Evolutionary conservation across 2,888 invertebrate species (phyloP).

Genomic region (Spodoptera littoralis): DNA sequence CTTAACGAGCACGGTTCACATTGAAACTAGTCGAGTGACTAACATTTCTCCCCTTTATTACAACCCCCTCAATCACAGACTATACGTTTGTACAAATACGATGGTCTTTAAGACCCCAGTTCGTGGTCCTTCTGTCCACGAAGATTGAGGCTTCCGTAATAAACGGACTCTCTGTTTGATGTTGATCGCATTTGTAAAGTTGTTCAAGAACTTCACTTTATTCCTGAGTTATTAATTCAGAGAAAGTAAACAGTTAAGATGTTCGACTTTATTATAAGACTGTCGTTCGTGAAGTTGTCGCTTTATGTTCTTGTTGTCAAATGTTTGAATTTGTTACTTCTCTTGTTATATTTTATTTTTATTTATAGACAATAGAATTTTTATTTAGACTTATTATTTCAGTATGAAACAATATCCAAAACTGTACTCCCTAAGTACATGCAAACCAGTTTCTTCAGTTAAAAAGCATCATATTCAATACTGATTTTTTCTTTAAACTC

Average conservation of each 20-base stretch:
- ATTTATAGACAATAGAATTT: not conserved
- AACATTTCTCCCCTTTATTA: constrained; percentile 47
- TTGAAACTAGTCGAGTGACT: constrained; percentile 32
- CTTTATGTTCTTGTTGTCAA: not conserved
- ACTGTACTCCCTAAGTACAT: too few species aligned
- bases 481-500: constrained; percentile 10
- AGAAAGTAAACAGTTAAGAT: constrained; percentile 10
- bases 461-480: constrained; percentile 14
- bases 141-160: constrained; percentile 24
- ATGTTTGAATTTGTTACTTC: too few species aligned
- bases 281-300: not conserved
- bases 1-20: constrained; percentile 36
- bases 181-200: constrained; percentile 28
- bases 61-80: constrained; percentile 43
- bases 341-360: not conserved
- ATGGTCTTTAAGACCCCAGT: constrained; percentile 25
- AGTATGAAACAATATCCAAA: too few species aligned
- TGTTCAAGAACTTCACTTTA: constrained; percentile 14
- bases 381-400: not conserved
- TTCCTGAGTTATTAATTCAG: constrained; percentile 6
- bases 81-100: constrained; percentile 34
- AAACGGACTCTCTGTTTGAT: constrained; percentile 34
- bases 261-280: not conserved
- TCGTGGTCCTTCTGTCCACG: constrained; percentile 22
- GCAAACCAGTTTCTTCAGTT: too few species aligned